Base-by-base conservation (phyloP, 2,113 vertebrate species). In the Podiceps cristatus region DNA sequence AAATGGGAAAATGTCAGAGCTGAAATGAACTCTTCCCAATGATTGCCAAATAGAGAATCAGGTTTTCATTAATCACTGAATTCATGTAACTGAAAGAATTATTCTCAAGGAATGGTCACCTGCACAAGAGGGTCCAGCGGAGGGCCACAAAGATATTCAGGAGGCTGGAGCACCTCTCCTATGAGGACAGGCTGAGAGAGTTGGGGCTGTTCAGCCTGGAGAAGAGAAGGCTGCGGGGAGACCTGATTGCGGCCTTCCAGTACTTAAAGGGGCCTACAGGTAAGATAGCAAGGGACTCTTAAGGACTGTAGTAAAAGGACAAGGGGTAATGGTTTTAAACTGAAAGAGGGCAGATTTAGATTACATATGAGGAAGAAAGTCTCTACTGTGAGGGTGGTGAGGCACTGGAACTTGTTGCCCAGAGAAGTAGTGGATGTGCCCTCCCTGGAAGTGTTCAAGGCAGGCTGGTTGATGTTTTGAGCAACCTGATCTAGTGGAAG, bases 61-160 rank as follows among this genome's bases (percentile, higher is more conserved):
- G 28, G 23, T 1, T 72, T 78, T 78, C 13, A 29, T 22, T 60
- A 63, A 40, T 27, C 35, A 42, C 6, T 66, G 24, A 59, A 45
- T 37, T 66, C 11, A 23, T 19, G 9, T 35, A 47, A 67, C 18
- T 35, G 40, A 78, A 88, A 64, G 8, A 78, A 72, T 67, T 53
- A 33, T 47, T 72, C 14, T 83, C 20, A 88, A 67, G 52, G 16
- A 66, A 78, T 53, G 6, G 9, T 66, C 45, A 74, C 19, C 33
- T 33, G 3, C 13, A 33, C 1, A 0, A 37, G 33, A 2, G 2
- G 8, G 4, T 52, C 37, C 20, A 35, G 20, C 44, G 35, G 7
- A 44, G 12, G 20, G 5, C 58, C 52, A 49, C 1, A 2, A 76
- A 52, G 45, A 59, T 44, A 5, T 24, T 59, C 20, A 24, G 10